These are phyloP conservation scores for Propithecus coquereli DNA, from an alignment of 2,113 vertebrate genomes.

Conservation along the genomic window DNA sequence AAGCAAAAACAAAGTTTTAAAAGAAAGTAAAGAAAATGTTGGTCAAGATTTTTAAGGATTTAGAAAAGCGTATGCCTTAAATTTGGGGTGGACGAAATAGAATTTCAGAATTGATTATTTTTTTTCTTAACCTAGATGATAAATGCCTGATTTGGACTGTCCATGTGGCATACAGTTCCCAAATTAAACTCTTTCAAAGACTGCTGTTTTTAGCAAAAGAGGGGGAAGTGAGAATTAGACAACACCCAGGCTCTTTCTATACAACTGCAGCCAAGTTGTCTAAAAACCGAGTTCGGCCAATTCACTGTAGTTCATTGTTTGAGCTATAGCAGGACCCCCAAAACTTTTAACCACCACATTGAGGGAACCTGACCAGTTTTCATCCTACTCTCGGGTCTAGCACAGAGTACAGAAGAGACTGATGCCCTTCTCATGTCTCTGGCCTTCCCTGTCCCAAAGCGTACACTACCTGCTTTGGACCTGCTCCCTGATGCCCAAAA, in stretches of 20 bases:
- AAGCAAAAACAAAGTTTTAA: conserved; percentile 18
- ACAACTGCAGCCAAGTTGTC: conserved; percentile 44
- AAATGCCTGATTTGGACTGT: conserved; percentile 68
- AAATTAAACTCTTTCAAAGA: conserved; percentile 71
- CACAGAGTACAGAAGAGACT: not conserved
- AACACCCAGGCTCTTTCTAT: conserved; percentile 51
- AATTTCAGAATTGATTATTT: conserved; percentile 52
- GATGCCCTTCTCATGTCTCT: not conserved
- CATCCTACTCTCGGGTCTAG: not conserved
- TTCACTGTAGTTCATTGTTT: not conserved
- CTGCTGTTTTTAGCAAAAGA: conserved; percentile 67
- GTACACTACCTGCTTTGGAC: not conserved
- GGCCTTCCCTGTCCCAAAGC: not conserved
- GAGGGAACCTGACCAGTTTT: not conserved
- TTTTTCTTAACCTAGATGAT: conserved; percentile 70
- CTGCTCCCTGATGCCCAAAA: not conserved
- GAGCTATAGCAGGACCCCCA: not conserved
- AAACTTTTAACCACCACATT: not conserved
- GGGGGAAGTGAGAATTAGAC: conserved; percentile 71
- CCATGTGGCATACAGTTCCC: conserved; percentile 69
- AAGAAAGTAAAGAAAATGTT: conserved; percentile 16
- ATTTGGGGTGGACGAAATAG: conserved; percentile 12
- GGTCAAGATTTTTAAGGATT: conserved; percentile 33
- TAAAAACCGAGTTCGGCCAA: conserved; percentile 40
- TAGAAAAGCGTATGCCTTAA: conserved; percentile 28